A percentile compares a stretch with the other conserved stretches of the same genome.
Conservation (phyloP, 2,888 invertebrate genomes). For the Cheilosia vulpina region DNA sequence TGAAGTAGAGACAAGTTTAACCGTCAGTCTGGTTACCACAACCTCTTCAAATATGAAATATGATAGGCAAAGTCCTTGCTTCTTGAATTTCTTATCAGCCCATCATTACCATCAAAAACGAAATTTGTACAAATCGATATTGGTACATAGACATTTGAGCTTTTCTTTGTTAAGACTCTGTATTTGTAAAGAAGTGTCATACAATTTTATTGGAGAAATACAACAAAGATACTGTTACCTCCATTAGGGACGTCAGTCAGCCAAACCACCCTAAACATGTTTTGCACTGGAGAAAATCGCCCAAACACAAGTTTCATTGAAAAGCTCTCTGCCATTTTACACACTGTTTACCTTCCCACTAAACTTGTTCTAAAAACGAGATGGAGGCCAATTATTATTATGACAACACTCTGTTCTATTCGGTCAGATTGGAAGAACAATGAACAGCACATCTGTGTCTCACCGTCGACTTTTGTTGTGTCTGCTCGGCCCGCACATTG, state of each 20-base stretch:
- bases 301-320: constrained; percentile 15
- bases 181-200: neutral
- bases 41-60: too few species aligned
- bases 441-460: constrained; percentile 23
- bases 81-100: too few species aligned
- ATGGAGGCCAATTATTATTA: constrained; percentile 63
- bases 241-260: neutral
- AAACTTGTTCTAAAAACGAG: constrained; percentile 47
- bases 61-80: too few species aligned
- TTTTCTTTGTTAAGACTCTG: neutral
- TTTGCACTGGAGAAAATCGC: neutral
- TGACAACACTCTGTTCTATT: constrained; percentile 32
- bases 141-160: neutral
- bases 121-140: constrained; percentile 1
- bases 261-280: constrained; percentile 32
- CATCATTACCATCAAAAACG: too few species aligned
- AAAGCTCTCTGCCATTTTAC: constrained; percentile 51
- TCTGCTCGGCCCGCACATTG: constrained; percentile 59
- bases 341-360: constrained; percentile 51
- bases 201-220: too few species aligned
- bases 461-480: constrained; percentile 60
- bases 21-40: too few species aligned
- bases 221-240: neutral
- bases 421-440: constrained; percentile 29
- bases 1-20: too few species aligned